Percentiles rank a stretch among this genome's conserved stretches.
These are phyloP conservation scores for Pelvicachromis taeniatus DNA, from an alignment of 2,113 vertebrate genomes.

Conservation along the genomic window DNA sequence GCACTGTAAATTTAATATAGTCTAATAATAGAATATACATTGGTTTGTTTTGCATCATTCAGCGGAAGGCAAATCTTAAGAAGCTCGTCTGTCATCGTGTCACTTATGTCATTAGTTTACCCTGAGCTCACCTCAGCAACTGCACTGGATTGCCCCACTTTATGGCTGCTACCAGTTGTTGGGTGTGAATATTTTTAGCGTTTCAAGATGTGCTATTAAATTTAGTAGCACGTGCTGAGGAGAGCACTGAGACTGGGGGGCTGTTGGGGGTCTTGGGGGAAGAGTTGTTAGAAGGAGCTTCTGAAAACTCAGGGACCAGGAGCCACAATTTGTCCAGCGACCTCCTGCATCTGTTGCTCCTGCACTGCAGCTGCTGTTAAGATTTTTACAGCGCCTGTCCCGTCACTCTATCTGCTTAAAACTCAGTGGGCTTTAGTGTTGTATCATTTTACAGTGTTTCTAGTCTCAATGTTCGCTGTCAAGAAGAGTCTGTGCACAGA, in stretches of 20 bases:
- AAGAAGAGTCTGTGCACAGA: not conserved
- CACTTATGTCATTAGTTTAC: conserved; percentile 9
- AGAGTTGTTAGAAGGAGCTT: conserved; percentile 9
- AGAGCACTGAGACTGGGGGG: conserved; percentile 17
- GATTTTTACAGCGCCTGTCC: conserved; percentile 14
- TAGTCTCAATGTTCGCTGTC: not conserved
- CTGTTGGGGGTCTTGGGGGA: conserved; percentile 3
- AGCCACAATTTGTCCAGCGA: conserved; percentile 31
- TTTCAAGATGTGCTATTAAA: conserved; percentile 62
- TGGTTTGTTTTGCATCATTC: not conserved
- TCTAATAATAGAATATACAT: not conserved
- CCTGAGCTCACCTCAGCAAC: conserved; percentile 29
- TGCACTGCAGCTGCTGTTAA: conserved; percentile 54
- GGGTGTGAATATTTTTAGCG: conserved; percentile 67
- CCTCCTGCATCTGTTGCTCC: conserved; percentile 59
- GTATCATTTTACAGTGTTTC: conserved; percentile 1
- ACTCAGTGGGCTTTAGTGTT: not conserved
- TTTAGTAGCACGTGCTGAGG: conserved; percentile 61
- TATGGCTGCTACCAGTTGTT: conserved; percentile 57
- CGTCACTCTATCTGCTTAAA: conserved; percentile 9
- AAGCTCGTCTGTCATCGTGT: not conserved
- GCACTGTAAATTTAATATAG: not conserved
- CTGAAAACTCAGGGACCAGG: conserved; percentile 9
- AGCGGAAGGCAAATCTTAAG: not conserved
- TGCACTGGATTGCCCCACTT: conserved; percentile 34